These are phyloP conservation scores for Druceiella hillmani DNA, from an alignment of 2,888 invertebrate genomes.

Conservation along the genomic window DNA sequence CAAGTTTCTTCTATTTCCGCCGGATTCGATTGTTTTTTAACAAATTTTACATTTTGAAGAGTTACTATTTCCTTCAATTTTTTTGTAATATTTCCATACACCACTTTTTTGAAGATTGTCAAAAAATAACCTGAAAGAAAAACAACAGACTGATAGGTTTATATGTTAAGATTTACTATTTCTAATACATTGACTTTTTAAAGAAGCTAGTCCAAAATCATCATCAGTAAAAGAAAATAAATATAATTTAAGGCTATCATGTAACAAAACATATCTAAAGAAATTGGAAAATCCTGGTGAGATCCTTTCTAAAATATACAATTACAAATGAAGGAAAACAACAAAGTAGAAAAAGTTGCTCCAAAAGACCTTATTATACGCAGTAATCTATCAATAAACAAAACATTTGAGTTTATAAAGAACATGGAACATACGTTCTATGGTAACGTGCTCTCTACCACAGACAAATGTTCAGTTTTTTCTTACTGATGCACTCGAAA, in stretches of 20 bases:
- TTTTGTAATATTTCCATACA: constrained; percentile 18
- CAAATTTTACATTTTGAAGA: constrained; percentile 15
- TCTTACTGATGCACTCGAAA: neutral
- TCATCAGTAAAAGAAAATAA: too few species aligned
- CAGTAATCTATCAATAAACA: neutral
- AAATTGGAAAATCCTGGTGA: constrained; percentile 3
- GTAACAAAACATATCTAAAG: neutral
- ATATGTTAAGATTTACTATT: neutral
- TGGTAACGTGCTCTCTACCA: neutral
- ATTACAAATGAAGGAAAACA: too few species aligned
- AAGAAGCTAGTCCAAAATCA: constrained; percentile 2
- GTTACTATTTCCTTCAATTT: constrained; percentile 19
- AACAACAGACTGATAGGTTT: constrained; percentile 1
- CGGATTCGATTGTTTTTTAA: constrained; percentile 14
- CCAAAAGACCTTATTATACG: too few species aligned
- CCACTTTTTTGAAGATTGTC: constrained; percentile 16
- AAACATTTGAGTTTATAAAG: neutral
- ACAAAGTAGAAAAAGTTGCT: constrained; percentile 1
- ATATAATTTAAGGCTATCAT: constrained; percentile 2
- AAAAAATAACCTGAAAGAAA: constrained; percentile 9
- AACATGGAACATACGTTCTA: constrained; percentile 1
- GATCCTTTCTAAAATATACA: constrained; percentile 3
- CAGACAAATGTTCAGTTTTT: neutral
- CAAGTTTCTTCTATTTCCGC: constrained; percentile 22
- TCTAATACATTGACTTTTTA: too few species aligned